These are phyloP conservation scores for Agrochola circellaris DNA, from an alignment of 2,888 invertebrate genomes.

Conservation along the genomic window DNA sequence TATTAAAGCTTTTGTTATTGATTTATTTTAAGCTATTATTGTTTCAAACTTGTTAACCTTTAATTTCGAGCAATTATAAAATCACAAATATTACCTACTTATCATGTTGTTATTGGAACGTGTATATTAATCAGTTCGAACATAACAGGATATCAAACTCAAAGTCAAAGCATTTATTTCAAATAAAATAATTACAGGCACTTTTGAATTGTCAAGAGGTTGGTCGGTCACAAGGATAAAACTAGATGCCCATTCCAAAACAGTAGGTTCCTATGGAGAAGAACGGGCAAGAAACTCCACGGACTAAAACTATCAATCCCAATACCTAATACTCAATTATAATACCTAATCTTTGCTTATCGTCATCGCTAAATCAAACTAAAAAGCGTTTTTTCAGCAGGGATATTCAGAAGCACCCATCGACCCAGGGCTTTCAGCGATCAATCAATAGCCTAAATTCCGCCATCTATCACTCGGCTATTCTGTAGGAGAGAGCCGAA, in stretches of 20 bases:
- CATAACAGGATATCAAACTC: neutral
- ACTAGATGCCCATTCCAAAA: too few species aligned
- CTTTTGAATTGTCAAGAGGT: too few species aligned
- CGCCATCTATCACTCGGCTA: slow-evolving; percentile 58
- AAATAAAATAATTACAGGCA: too few species aligned
- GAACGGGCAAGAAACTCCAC: too few species aligned
- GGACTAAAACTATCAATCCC: too few species aligned
- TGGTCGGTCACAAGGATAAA: too few species aligned
- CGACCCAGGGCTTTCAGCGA: slow-evolving; percentile 36
- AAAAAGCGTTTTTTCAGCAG: slow-evolving; percentile 3
- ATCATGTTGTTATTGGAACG: neutral
- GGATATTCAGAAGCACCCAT: slow-evolving; percentile 27
- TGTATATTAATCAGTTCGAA: neutral
- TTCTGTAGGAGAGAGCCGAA: slow-evolving; percentile 42
- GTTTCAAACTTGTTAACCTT: slow-evolving; percentile 1
- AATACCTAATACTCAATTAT: too few species aligned
- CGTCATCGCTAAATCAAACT: neutral
- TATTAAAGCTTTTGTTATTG: too few species aligned
- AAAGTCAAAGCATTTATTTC: too few species aligned
- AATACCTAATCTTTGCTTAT: neutral
- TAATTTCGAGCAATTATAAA: neutral
- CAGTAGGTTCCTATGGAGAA: too few species aligned
- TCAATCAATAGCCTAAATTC: slow-evolving; percentile 63
- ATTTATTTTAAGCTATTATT: neutral
- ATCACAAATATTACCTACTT: neutral